A percentile compares a stretch with the other conserved stretches of the same genome.
phyloP scores from a whole-genome alignment of 2,888 invertebrate species.

The Amphipoea oculea region DNA sequence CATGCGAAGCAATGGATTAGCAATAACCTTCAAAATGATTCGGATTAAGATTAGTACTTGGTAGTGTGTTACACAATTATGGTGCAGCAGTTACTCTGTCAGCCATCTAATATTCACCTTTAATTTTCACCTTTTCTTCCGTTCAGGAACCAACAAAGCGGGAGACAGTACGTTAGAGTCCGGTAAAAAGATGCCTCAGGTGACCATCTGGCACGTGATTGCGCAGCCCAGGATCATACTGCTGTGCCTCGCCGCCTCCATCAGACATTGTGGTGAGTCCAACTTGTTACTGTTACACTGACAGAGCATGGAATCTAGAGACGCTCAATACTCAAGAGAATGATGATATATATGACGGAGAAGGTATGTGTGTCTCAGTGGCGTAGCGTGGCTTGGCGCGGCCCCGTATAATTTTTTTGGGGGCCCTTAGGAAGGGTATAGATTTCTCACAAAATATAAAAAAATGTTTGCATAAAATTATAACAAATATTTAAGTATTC shows the following conservation, averaged over 20 bases:
- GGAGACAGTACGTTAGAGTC: slow-evolving; percentile 80
- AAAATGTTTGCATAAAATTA: too few relatives aligned
- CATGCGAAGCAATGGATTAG: too few relatives aligned
- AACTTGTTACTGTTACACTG: background rate
- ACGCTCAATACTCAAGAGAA: background rate
- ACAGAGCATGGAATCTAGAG: background rate
- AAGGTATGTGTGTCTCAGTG: background rate
- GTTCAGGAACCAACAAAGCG: slow-evolving; percentile 70
- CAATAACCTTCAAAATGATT: too few relatives aligned
- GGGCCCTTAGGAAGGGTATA: too few relatives aligned
- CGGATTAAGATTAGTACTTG: too few relatives aligned
- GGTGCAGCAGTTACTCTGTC: background rate
- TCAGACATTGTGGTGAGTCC: slow-evolving; percentile 94
- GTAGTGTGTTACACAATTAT: background rate
- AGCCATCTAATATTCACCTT: background rate
- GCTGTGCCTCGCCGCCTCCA: slow-evolving; percentile 96
- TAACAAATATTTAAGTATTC: too few relatives aligned
- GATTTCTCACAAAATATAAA: too few relatives aligned
- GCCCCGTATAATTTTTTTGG: too few relatives aligned
- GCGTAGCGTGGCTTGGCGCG: too few relatives aligned
- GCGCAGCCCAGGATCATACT: slow-evolving; percentile 94
- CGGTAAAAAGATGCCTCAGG: slow-evolving; percentile 88
- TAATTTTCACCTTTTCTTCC: too few relatives aligned
- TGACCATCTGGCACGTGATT: slow-evolving; percentile 94
- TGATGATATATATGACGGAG: background rate